phyloP scores from a whole-genome alignment of 2,888 invertebrate genomes.

The Spialia ferax region DNA sequence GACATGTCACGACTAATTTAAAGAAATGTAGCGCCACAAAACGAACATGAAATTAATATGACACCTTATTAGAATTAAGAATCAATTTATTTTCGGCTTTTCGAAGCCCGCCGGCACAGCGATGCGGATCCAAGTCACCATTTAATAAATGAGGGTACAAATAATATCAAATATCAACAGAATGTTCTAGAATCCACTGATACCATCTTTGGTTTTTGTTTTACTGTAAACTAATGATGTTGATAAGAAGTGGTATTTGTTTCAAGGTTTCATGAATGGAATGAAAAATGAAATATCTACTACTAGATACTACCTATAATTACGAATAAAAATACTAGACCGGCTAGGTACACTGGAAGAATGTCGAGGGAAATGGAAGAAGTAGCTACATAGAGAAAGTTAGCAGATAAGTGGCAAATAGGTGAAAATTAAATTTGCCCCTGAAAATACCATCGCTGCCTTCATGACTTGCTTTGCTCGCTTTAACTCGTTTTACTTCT shows the following conservation, averaged over 20 bases:
- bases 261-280: conserved; percentile 5
- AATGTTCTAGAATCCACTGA: conserved; percentile 8
- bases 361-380: too few relatives aligned
- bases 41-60: conserved; percentile 2
- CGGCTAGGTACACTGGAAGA: too few relatives aligned
- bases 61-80: conserved; percentile 19
- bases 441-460: too few relatives aligned
- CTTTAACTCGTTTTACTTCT: too few relatives aligned
- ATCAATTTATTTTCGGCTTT: not conserved
- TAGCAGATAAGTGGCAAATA: too few relatives aligned
- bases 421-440: too few relatives aligned
- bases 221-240: conserved; percentile 12
- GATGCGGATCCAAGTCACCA: not conserved
- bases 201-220: conserved; percentile 8
- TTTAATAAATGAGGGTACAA: conserved; percentile 17
- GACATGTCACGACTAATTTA: not conserved
- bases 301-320: too few relatives aligned
- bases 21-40: conserved; percentile 1
- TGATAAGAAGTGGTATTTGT: not conserved
- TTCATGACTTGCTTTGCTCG: too few relatives aligned
- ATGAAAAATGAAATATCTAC: too few relatives aligned
- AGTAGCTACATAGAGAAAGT: too few relatives aligned
- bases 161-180: conserved; percentile 12
- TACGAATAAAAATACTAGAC: too few relatives aligned
- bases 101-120: not conserved